Evolutionary conservation across 2,113 vertebrate species (phyloP), one percentile per base, ranked within the genome.

Genomic region (Daubentonia madagascariensis): DNA sequence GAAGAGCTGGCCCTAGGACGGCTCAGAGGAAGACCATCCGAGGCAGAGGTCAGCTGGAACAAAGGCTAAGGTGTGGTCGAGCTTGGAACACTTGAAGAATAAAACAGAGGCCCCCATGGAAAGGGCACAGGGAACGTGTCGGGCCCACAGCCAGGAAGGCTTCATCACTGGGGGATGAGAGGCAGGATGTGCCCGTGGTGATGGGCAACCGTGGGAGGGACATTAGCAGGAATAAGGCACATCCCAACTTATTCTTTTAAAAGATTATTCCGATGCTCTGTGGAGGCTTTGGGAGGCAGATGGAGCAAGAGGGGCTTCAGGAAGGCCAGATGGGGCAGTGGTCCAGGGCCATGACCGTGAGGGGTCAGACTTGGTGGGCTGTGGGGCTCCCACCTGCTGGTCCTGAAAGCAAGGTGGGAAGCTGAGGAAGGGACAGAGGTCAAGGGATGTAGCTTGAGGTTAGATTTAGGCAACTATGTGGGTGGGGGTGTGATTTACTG

Each of bases 181-280:
- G 43, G 25, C 16, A 3, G 13, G 25, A 28, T 3, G 0, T 45
- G 70, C 70, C 70, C 40, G 0, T 2, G 37, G 70, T 13, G 11
- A 72, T 2, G 0, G 22, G 70, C 6, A 2, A 45, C 40, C 25
- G 14, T 9, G 20, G 67, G 67, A 1, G 4, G 43, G 54, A 22
- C 61, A 23, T 76, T 48, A 81, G 76, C 6, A 40, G n/a, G 32
- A 86, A 63, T 22, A 28, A 30, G 54, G 17, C 18, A 4, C 52
- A 48, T 37, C 25, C 54, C 37, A 30, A 65, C 7, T 18, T 20
- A 28, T 8, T 76, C 22, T 70, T 70, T 35, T 68, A 37, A 79
- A 61, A 61, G 52, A n/a, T 52, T 16, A 35, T 18, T 43, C 73
- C n/a, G 43, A 35, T 59, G 50, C 23, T 79, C 70, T 61, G 40